Evolutionary conservation across 1,140 invertebrate species (phyloP).

Genomic region (Drosophila tsacasi): DNA sequence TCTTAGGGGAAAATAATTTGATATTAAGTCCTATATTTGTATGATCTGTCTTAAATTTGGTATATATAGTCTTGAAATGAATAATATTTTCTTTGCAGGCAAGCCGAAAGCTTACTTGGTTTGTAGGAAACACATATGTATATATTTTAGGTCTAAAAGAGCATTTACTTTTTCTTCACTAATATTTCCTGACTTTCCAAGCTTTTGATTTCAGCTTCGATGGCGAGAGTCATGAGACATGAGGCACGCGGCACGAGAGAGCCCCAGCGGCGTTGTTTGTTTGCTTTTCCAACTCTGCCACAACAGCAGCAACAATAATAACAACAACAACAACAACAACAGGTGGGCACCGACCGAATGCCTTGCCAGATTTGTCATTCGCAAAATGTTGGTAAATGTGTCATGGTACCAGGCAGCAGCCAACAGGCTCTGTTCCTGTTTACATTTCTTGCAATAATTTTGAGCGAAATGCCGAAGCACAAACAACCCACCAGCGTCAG

Average conservation of each 20-base stretch:
- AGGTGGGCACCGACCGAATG: slow-evolving; percentile 45
- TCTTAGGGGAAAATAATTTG: not conserved
- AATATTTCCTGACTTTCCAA: not conserved
- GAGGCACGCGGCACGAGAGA: slow-evolving; percentile 34
- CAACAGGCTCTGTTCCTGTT: slow-evolving; percentile 68
- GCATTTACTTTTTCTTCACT: slow-evolving; percentile 3
- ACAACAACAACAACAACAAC: slow-evolving; percentile 47
- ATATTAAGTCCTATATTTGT: not conserved
- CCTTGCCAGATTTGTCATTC: slow-evolving; percentile 72
- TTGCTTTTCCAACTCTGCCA: slow-evolving; percentile 55
- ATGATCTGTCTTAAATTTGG: no score
- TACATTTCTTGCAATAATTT: slow-evolving; percentile 76
- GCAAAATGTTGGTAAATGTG: slow-evolving; percentile 30
- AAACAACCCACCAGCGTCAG: slow-evolving; percentile 23
- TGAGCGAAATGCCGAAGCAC: slow-evolving; percentile 48
- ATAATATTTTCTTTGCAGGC: not conserved
- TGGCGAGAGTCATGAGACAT: slow-evolving; percentile 31
- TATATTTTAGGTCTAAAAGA: not conserved
- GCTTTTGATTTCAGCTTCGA: slow-evolving; percentile 30
- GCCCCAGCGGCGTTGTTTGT: slow-evolving; percentile 58
- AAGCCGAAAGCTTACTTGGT: not conserved
- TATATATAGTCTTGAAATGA: not conserved
- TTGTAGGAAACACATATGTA: not conserved
- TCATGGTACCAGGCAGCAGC: slow-evolving; percentile 18
- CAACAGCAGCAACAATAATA: slow-evolving; percentile 2